Evolutionary conservation across 2,888 invertebrate genomes (phyloP).

Genomic region (Campopleginae sp.): DNA sequence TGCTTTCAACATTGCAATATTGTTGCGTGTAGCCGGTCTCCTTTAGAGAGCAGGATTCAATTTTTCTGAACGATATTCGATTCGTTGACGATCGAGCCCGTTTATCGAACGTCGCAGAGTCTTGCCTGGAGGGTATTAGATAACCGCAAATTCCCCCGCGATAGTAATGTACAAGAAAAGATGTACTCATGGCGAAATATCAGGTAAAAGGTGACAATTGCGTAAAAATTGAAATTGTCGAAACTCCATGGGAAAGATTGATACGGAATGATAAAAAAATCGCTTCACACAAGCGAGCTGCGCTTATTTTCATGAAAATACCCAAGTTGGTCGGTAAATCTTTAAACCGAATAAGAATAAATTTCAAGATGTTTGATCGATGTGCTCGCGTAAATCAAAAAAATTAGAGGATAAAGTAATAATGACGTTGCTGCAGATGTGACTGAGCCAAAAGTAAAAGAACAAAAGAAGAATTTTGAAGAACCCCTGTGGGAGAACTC

Average conservation of each 20-base stretch:
- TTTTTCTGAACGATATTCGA: neutral
- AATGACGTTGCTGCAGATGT: conserved; percentile 28
- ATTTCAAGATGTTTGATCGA: neutral
- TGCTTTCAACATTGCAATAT: too few species aligned
- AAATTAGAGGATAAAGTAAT: conserved; percentile 44
- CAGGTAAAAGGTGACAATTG: neutral
- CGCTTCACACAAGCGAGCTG: conserved; percentile 62
- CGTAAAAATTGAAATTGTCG: neutral
- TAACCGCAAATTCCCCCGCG: neutral
- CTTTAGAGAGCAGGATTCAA: too few species aligned
- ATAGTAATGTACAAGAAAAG: neutral
- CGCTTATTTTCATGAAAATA: conserved; percentile 83
- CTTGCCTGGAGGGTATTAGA: neutral
- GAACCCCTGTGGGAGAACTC: conserved; percentile 83
- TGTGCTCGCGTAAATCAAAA: neutral
- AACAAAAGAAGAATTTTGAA: conserved; percentile 81
- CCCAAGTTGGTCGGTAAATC: conserved; percentile 40
- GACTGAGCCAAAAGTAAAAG: conserved; percentile 70
- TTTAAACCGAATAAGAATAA: conserved; percentile 25
- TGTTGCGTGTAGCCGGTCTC: too few species aligned
- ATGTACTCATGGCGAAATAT: conserved; percentile 10
- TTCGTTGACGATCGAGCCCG: neutral
- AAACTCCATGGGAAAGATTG: neutral
- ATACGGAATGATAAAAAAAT: conserved; percentile 23
- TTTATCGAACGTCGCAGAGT: neutral